Conservation (phyloP, 2,797 vertebrate species). For the Cossypha dichroa region DNA sequence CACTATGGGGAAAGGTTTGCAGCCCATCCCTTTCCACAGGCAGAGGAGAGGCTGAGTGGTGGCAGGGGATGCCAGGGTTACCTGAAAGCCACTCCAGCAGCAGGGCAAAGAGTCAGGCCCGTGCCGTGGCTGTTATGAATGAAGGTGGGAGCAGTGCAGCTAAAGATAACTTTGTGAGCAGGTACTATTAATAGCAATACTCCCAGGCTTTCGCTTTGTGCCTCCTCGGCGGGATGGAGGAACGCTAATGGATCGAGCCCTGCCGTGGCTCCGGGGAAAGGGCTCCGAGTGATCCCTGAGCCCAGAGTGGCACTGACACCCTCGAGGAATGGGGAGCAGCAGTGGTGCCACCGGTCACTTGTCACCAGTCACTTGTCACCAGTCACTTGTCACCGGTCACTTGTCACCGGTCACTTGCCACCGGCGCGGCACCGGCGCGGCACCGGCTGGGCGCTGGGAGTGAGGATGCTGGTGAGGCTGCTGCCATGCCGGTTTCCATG, state of each 20-base stretch:
- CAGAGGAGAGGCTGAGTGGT: background rate
- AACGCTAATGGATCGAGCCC: background rate
- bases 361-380: too few relatives aligned
- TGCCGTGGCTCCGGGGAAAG: background rate
- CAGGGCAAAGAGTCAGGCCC: background rate
- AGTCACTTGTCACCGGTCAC: too few relatives aligned
- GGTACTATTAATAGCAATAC: slow-evolving; percentile 31
- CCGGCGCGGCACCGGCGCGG: accelerated
- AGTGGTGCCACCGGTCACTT: accelerated
- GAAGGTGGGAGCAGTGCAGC: slow-evolving; percentile 7
- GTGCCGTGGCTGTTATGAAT: background rate
- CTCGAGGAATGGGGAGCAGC: background rate
- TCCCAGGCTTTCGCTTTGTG: background rate
- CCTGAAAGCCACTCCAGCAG: background rate
- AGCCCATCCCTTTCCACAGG: background rate
- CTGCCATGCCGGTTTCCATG: slow-evolving; percentile 61
- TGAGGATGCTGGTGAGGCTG: background rate
- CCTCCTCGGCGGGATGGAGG: background rate
- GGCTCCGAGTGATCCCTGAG: accelerated
- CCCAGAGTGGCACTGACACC: background rate
- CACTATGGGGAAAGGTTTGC: background rate
- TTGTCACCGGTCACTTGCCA: too few relatives aligned
- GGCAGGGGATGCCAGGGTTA: background rate
- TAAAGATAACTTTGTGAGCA: slow-evolving; percentile 45
- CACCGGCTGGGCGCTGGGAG: background rate